A percentile compares a stretch with the other conserved stretches of the same genome.
These are phyloP conservation scores for Helostoma temminkii DNA, from an alignment of 2,797 vertebrate species.

Conservation along the genomic window DNA sequence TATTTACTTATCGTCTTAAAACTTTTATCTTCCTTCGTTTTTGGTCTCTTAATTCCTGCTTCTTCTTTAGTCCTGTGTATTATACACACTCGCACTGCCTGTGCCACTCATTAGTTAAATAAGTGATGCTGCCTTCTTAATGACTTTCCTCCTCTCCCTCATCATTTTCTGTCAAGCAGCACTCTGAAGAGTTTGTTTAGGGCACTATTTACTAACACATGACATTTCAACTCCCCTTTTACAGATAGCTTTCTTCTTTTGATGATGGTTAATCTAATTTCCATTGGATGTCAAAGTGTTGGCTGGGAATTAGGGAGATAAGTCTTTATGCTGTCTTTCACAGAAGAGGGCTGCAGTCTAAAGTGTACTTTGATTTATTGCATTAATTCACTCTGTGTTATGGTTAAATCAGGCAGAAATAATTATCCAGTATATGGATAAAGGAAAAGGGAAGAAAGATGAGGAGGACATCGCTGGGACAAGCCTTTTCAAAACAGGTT, in stretches of 20 bases:
- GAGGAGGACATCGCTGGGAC: slow-evolving; percentile 30
- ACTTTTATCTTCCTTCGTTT: not conserved
- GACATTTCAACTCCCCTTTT: slow-evolving; percentile 37
- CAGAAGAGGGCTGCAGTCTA: slow-evolving; percentile 35
- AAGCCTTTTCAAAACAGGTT: slow-evolving; percentile 42
- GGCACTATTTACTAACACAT: slow-evolving; percentile 60
- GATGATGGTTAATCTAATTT: slow-evolving; percentile 69
- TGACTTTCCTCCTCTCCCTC: slow-evolving; percentile 56
- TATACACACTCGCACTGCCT: slow-evolving; percentile 24
- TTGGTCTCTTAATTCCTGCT: slow-evolving; percentile 1
- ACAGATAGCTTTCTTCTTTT: slow-evolving; percentile 38
- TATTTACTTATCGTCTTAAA: not conserved
- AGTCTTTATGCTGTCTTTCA: slow-evolving; percentile 50
- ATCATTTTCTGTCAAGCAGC: slow-evolving; percentile 67
- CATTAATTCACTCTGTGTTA: slow-evolving; percentile 36
- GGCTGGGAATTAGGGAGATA: slow-evolving; percentile 36
- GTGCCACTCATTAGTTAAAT: slow-evolving; percentile 53
- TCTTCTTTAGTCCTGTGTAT: slow-evolving; percentile 31
- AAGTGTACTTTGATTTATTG: slow-evolving; percentile 54
- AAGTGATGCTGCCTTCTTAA: slow-evolving; percentile 59
- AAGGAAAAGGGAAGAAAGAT: slow-evolving; percentile 9
- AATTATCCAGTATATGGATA: slow-evolving; percentile 41
- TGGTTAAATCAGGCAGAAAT: slow-evolving; percentile 52
- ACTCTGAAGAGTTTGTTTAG: slow-evolving; percentile 63
- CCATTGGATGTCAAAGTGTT: slow-evolving; percentile 44